Conservation (phyloP, 2,797 vertebrate genomes). For the Muraenolepis orangiensis region DNA sequence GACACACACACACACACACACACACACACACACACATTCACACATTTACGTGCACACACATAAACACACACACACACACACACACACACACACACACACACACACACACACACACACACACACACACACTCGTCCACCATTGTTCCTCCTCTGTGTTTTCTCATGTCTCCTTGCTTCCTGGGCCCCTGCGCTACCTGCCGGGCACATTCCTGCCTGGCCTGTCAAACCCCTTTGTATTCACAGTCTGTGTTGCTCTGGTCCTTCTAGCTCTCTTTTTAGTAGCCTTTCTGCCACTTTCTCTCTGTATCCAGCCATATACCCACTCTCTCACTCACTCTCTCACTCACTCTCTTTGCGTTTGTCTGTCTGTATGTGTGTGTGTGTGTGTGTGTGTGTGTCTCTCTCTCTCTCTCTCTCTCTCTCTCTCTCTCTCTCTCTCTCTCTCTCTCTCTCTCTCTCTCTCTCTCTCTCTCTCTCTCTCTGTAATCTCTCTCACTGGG, state of each 20-base stretch:
- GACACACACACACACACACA: slow-evolving; percentile 21
- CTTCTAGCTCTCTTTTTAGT: slow-evolving; percentile 45
- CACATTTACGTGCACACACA: not conserved
- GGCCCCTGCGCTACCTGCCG: slow-evolving; percentile 61
- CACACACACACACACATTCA: slow-evolving; percentile 4
- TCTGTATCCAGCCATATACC: not conserved
- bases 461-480: slow-evolving; percentile 16
- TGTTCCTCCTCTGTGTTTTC: slow-evolving; percentile 52
- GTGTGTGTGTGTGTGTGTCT: too few species aligned
- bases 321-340: not conserved
- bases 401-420: not conserved
- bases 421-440: slow-evolving; percentile 1
- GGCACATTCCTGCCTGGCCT: slow-evolving; percentile 59
- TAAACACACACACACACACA: slow-evolving; percentile 18
- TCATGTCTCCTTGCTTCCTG: slow-evolving; percentile 59
- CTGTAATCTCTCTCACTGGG: too few species aligned
- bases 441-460: slow-evolving; percentile 42
- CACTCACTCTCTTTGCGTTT: not conserved
- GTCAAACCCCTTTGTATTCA: slow-evolving; percentile 53
- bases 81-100: slow-evolving; percentile 21
- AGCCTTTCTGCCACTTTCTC: not conserved
- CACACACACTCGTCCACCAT: slow-evolving; percentile 36
- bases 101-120: slow-evolving; percentile 19
- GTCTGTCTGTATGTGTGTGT: too few species aligned
- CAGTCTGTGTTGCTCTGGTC: slow-evolving; percentile 56